Conservation (phyloP, 2,113 vertebrate genomes). For the Phyllostomus discolor region DNA sequence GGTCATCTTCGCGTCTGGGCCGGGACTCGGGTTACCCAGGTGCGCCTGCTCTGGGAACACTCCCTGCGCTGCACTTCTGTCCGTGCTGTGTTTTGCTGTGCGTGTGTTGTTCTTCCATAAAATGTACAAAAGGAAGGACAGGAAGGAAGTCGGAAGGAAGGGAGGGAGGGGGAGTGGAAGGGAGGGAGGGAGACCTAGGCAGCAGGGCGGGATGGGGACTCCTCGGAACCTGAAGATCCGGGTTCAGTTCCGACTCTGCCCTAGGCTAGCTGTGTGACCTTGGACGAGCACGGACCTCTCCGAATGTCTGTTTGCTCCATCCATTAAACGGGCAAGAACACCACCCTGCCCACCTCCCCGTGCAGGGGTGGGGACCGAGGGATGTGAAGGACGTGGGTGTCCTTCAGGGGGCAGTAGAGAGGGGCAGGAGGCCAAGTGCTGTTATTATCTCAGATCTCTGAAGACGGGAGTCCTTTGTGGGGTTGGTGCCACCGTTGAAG, state of each 20-base stretch:
- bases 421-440: not conserved
- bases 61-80: rapidly evolving
- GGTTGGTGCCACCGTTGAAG: rapidly evolving
- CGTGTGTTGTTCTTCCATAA: not conserved
- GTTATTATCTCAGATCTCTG: not conserved
- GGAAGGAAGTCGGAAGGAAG: not conserved
- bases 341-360: not conserved
- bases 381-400: not conserved
- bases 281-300: not conserved
- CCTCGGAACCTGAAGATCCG: not conserved
- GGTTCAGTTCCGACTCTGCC: not conserved
- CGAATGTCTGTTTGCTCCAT: not conserved
- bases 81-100: not conserved
- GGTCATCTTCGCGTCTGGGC: not conserved
- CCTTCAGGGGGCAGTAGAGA: not conserved
- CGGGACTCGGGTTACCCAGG: rapidly evolving
- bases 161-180: not conserved
- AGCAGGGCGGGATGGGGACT: rapidly evolving
- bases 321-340: not conserved
- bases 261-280: not conserved
- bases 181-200: not conserved
- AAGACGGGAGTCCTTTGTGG: not conserved
- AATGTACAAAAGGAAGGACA: not conserved
- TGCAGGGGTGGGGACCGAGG: not conserved
- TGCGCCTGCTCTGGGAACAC: not conserved